A percentile compares a stretch with the other conserved stretches of the same genome.
Evolutionary conservation across 2,797 vertebrate species (phyloP).

Genomic region (Gymnothorax javanicus): DNA sequence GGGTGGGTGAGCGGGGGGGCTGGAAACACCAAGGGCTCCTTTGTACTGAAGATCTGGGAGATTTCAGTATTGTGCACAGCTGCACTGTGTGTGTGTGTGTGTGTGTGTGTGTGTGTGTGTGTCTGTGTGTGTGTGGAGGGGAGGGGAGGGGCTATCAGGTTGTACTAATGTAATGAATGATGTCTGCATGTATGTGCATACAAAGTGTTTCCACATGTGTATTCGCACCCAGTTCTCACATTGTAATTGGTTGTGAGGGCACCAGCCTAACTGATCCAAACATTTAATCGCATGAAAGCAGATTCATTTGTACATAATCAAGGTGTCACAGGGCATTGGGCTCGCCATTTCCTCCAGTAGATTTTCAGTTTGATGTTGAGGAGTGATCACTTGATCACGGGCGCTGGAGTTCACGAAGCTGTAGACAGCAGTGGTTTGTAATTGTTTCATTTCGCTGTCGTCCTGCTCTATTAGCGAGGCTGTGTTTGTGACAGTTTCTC

Average conservation of each 20-base stretch:
- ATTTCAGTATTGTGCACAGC: neutral
- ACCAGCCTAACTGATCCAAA: neutral
- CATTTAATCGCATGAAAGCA: conserved; percentile 44
- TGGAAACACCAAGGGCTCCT: conserved; percentile 48
- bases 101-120: too few relatives aligned
- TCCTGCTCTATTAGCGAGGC: conserved; percentile 34
- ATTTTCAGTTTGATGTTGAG: conserved; percentile 33
- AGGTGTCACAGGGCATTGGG: conserved; percentile 44
- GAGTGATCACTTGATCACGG: conserved; percentile 31
- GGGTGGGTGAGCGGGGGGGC: conserved; percentile 43
- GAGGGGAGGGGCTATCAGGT: too few relatives aligned
- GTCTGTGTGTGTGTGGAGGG: too few relatives aligned
- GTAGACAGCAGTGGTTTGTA: conserved; percentile 22
- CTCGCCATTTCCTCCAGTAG: neutral
- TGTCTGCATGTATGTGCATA: too few relatives aligned
- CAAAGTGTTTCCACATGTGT: too few relatives aligned
- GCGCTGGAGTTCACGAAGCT: conserved; percentile 35
- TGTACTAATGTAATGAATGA: neutral
- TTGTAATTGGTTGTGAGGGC: too few relatives aligned
- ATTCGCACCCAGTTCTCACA: too few relatives aligned
- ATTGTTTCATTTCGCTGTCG: conserved; percentile 36
- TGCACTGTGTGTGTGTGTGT: too few relatives aligned
- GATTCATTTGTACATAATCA: conserved; percentile 50
- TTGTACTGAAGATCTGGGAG: conserved; percentile 45
- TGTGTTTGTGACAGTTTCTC: conserved; percentile 30